Conservation (phyloP, 2,888 invertebrate species). For the Linhomoeus sp. region DNA sequence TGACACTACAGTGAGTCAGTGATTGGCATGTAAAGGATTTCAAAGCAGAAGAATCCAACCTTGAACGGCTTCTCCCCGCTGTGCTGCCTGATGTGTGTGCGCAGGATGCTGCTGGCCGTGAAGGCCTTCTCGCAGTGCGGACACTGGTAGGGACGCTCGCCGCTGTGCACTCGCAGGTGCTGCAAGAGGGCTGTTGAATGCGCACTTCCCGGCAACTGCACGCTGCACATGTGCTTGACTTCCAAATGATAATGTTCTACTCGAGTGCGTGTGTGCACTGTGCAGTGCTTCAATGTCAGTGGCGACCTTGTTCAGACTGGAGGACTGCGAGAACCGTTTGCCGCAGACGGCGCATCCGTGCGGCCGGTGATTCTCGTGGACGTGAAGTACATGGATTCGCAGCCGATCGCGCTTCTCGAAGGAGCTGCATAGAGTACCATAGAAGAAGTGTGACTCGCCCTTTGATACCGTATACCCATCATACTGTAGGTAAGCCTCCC, state of each 20-base stretch:
- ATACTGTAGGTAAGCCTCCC: too few relatives aligned
- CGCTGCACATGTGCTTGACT: too few relatives aligned
- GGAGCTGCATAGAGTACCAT: slow-evolving; percentile 31
- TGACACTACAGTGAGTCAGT: too few relatives aligned
- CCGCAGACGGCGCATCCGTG: slow-evolving; percentile 35
- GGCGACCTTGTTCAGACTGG: slow-evolving; percentile 34
- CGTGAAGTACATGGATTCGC: slow-evolving; percentile 37
- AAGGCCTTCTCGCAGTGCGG: slow-evolving; percentile 34
- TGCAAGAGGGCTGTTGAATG: too few relatives aligned
- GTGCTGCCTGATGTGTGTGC: slow-evolving; percentile 34
- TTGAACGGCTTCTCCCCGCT: slow-evolving; percentile 35
- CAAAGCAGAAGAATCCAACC: slow-evolving; percentile 23
- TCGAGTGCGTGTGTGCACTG: too few relatives aligned
- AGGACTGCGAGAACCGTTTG: slow-evolving; percentile 37
- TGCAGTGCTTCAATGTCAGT: too few relatives aligned
- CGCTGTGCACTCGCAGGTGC: slow-evolving; percentile 29
- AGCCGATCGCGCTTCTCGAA: slow-evolving; percentile 38
- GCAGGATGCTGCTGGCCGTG: slow-evolving; percentile 33
- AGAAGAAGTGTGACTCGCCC: too few relatives aligned
- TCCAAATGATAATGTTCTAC: too few relatives aligned
- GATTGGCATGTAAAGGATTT: too few relatives aligned
- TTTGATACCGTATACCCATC: too few relatives aligned
- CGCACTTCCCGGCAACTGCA: too few relatives aligned
- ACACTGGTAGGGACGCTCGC: slow-evolving; percentile 34
- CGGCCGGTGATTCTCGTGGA: slow-evolving; percentile 38